Evolutionary conservation across 2,113 vertebrate species (phyloP), one percentile per base, ranked within the genome.

Genomic region (Tylochromis polylepis): DNA sequence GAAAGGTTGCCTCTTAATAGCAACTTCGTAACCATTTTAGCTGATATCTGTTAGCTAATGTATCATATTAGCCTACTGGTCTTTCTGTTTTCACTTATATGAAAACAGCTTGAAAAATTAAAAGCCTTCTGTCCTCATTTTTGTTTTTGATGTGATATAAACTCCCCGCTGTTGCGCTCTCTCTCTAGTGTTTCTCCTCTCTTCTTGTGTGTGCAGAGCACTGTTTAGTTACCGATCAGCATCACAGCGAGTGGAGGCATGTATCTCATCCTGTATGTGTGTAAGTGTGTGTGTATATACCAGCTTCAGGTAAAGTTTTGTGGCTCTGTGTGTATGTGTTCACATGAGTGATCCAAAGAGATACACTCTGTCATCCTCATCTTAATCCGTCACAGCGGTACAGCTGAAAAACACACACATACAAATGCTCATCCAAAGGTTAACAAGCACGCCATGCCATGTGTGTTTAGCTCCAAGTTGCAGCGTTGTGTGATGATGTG

Each of bases 361-460:
- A 55, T 36, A 4, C 80, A 67, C 88, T 94, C 91, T 5, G 60
- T 94, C 91, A 88, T 86, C 89, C 59, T 87, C 82, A 46, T 78
- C 57, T 29, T 82, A 84, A 91, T 92, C 79, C 11, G 77, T 94
- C 93, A 88, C 62, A 4, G 4, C 18, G 2, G 82, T 78, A 90
- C 75, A 84, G 84, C 49, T 11, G 38, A 77, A 81, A 82, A 85
- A 90, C 90, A 88, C 85, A 72, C 49, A 6, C 49, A 49, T 46
- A 77, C 70, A 85, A 46, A 87, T 15, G 59, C 75, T 67, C 8
- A 29, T 81, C 77, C 87, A 91, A 86, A 94, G 93, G 93, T 94
- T 93, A 94, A 93, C 57, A 70, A 94, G 89, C 81, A 31, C 51
- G 2, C 31, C 2, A 9, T 18, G 16, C 59, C 22, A 18, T 72